Evolutionary conservation across 1,140 invertebrate species (phyloP).

Genomic region (Leptonema lineaticorne): DNA sequence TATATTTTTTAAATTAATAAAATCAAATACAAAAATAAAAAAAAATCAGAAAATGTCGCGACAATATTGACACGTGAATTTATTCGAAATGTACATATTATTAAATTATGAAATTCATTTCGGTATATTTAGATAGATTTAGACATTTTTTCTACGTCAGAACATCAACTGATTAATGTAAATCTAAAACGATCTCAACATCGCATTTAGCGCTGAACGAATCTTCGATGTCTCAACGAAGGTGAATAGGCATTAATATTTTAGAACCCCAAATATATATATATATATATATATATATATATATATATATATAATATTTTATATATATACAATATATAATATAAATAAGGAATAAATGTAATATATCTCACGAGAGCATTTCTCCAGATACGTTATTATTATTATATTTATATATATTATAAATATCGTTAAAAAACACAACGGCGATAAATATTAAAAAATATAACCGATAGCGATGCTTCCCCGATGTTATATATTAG

Average conservation of each 20-base stretch:
- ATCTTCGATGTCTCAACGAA: neutral
- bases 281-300: too few species aligned
- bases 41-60: too few species aligned
- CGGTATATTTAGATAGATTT: too few species aligned
- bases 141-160: too few species aligned
- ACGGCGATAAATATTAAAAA: constrained; percentile 39
- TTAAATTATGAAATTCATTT: too few species aligned
- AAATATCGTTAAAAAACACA: constrained; percentile 38
- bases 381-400: too few species aligned
- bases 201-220: neutral
- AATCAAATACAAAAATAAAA: too few species aligned
- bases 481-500: constrained; percentile 32
- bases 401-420: too few species aligned
- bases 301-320: neutral
- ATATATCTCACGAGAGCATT: constrained; percentile 39
- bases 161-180: neutral
- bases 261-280: constrained; percentile 3
- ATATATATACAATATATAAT: constrained; percentile 1
- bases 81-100: too few species aligned
- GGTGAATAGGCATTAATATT: neutral
- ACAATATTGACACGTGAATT: too few species aligned
- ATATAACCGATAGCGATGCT: constrained; percentile 33
- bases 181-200: neutral
- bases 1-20: too few species aligned
- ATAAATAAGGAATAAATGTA: neutral